Conservation (phyloP, 2,113 vertebrate genomes). For the Centropus unirufus region DNA sequence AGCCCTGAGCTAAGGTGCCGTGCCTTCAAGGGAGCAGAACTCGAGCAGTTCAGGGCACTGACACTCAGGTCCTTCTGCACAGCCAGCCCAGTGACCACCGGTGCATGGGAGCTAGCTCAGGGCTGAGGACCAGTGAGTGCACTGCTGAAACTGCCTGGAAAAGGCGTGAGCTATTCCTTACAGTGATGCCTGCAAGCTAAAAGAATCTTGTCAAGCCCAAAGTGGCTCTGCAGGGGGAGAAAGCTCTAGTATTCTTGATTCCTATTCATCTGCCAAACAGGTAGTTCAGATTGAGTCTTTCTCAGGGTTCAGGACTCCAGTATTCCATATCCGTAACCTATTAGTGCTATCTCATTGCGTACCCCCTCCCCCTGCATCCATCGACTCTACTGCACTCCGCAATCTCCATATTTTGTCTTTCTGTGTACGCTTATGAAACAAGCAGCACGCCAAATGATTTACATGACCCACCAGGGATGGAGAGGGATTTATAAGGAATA, state of each 20-base stretch:
- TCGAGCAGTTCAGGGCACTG: not conserved
- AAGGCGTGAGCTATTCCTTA: not conserved
- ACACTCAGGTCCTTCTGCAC: not conserved
- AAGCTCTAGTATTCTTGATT: not conserved
- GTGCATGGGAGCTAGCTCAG: accelerated
- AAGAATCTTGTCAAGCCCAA: not conserved
- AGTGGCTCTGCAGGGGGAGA: not conserved
- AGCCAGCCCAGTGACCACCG: not conserved
- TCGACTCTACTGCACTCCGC: not conserved
- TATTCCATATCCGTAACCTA: not conserved
- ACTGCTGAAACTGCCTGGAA: not conserved
- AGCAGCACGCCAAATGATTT: not conserved
- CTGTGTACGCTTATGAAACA: not conserved
- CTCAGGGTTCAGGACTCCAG: not conserved
- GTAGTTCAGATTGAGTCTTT: not conserved
- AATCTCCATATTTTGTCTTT: not conserved
- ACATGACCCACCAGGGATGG: constrained; percentile 41
- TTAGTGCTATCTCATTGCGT: not conserved
- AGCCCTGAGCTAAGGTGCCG: not conserved
- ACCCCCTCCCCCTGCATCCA: not conserved
- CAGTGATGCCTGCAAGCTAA: not conserved
- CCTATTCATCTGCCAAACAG: not conserved
- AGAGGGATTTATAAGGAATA: constrained; percentile 35
- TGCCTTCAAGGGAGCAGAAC: not conserved
- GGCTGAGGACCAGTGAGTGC: not conserved